Conservation (phyloP, 2,797 vertebrate species). For the Gila robusta region DNA sequence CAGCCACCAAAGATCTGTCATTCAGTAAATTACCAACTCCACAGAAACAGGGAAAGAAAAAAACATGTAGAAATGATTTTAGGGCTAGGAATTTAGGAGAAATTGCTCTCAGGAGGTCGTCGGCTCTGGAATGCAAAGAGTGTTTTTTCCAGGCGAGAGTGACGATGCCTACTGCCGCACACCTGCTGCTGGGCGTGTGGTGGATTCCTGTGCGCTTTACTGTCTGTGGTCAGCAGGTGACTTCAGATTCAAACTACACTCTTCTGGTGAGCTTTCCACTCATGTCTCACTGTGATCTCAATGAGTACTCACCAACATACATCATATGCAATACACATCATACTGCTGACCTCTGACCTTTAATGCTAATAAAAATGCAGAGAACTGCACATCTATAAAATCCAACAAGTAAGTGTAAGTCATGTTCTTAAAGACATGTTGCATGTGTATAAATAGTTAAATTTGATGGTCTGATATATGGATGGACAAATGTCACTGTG, state of each 20-base stretch:
- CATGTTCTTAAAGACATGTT: neutral
- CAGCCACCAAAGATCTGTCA: constrained; percentile 32
- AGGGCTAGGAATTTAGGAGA: constrained; percentile 28
- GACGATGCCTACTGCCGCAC: constrained; percentile 38
- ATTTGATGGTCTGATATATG: neutral
- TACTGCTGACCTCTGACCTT: constrained; percentile 49
- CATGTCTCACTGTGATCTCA: constrained; percentile 38
- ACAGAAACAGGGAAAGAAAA: constrained; percentile 7
- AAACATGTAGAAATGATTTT: neutral
- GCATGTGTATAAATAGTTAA: neutral
- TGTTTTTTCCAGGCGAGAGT: constrained; percentile 28
- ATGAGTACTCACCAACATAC: constrained; percentile 26
- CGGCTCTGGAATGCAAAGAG: constrained; percentile 51
- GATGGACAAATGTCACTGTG: neutral
- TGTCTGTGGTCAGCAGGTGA: constrained; percentile 14
- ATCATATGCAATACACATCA: neutral
- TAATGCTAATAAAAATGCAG: neutral
- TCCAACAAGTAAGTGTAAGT: neutral
- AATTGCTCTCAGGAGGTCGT: constrained; percentile 9
- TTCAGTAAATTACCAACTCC: constrained; percentile 19
- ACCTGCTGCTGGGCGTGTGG: constrained; percentile 29
- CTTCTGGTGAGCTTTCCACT: constrained; percentile 3
- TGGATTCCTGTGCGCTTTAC: neutral
- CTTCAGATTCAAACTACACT: constrained; percentile 9
- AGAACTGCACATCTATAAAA: neutral